phyloP scores from a whole-genome alignment of 2,888 invertebrate genomes.

The Adelphocoris suturalis region DNA sequence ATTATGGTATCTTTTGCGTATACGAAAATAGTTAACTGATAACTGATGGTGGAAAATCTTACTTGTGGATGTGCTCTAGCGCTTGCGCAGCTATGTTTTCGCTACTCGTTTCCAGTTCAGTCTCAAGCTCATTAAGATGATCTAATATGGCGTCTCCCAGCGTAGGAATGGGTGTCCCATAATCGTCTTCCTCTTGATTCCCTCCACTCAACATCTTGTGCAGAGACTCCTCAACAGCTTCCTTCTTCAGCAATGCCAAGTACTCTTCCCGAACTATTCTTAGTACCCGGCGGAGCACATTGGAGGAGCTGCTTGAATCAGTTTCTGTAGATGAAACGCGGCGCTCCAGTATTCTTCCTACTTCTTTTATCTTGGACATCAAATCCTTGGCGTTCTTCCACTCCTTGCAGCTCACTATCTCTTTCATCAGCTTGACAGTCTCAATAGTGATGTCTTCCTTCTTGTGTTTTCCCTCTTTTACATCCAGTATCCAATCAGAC shows the following conservation, averaged over 20 bases:
- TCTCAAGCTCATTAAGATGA: constrained; percentile 88
- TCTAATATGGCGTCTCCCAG: constrained; percentile 85
- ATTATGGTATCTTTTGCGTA: too few relatives aligned
- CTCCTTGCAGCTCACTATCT: constrained; percentile 18
- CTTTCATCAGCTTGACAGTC: constrained; percentile 79
- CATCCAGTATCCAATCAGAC: constrained; percentile 51
- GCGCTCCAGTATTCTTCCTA: not conserved
- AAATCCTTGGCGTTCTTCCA: constrained; percentile 64
- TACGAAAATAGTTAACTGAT: too few relatives aligned
- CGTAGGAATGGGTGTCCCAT: constrained; percentile 81
- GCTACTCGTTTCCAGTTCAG: constrained; percentile 89
- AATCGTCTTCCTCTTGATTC: constrained; percentile 81
- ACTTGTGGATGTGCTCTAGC: constrained; percentile 89
- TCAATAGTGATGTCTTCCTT: constrained; percentile 71
- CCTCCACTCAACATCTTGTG: constrained; percentile 84
- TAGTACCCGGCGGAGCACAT: constrained; percentile 90
- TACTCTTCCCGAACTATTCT: constrained; percentile 91
- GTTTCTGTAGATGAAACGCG: constrained; percentile 76
- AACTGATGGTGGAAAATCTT: not conserved
- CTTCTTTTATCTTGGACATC: constrained; percentile 24
- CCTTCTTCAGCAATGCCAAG: constrained; percentile 80
- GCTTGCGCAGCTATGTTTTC: constrained; percentile 92
- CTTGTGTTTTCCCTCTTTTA: constrained; percentile 66
- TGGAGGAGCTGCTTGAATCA: constrained; percentile 86
- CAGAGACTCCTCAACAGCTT: constrained; percentile 83